Conservation (phyloP, 1,140 invertebrate genomes). For the Drosophila kepulauana region DNA sequence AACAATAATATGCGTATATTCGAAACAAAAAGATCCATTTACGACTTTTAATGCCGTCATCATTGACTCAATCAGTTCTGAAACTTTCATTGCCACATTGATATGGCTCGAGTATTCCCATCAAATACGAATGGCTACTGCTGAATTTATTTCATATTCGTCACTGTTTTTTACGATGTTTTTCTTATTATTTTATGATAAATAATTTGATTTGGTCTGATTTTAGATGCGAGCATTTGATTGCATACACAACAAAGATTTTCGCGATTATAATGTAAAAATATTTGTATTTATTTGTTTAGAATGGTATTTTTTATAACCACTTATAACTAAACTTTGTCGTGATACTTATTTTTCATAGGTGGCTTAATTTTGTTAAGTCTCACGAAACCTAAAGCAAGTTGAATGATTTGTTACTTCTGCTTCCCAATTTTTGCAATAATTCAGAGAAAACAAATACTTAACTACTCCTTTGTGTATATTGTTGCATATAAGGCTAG, state of each 20-base stretch:
- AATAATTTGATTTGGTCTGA: neutral
- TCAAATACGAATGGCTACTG: constrained; percentile 26
- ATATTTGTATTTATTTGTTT: neutral
- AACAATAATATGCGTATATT: constrained; percentile 30
- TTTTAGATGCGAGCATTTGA: neutral
- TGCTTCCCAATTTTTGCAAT: constrained; percentile 12
- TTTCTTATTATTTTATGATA: constrained; percentile 12
- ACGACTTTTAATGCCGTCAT: constrained; percentile 81
- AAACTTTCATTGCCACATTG: constrained; percentile 70
- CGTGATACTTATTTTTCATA: no score
- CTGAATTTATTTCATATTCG: constrained; percentile 12
- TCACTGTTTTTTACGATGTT: constrained; percentile 31
- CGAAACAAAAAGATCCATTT: constrained; percentile 83
- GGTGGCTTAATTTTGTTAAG: no score
- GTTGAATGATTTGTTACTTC: constrained; percentile 69
- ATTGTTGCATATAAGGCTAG: neutral
- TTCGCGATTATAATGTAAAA: neutral
- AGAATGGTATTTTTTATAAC: neutral
- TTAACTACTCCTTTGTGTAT: constrained; percentile 57
- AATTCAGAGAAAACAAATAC: constrained; percentile 27
- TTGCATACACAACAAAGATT: neutral
- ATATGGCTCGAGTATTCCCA: constrained; percentile 8
- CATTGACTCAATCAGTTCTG: constrained; percentile 79
- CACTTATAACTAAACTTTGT: no score
- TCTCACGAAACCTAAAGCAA: neutral